phyloP scores from a whole-genome alignment of 1,140 invertebrate genomes.

The Antheraea mylitta region DNA sequence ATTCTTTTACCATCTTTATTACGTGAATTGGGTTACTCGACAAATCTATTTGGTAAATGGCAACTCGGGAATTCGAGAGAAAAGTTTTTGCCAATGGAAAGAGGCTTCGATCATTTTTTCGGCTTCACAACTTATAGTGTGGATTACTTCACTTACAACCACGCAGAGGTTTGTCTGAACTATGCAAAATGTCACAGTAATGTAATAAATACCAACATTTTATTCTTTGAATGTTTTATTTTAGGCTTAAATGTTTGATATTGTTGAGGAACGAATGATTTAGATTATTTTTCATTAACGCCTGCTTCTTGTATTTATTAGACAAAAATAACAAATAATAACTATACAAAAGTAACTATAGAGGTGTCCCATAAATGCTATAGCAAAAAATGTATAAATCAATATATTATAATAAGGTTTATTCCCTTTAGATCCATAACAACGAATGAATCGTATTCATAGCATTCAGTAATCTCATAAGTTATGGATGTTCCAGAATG shows the following conservation, averaged over 20 bases:
- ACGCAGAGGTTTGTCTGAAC: conserved; percentile 66
- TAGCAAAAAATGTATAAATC: neutral
- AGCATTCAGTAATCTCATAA: neutral
- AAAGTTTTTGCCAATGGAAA: conserved; percentile 85
- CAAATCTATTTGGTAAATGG: conserved; percentile 93
- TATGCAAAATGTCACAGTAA: neutral
- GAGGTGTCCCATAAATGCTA: neutral
- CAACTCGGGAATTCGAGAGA: conserved; percentile 86
- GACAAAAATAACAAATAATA: no score
- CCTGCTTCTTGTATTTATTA: no score
- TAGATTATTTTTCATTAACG: no score
- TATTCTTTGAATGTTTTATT: no score
- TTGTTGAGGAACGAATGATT: no score
- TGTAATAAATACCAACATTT: neutral
- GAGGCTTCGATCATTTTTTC: conserved; percentile 90
- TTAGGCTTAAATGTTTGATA: no score
- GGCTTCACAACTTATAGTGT: conserved; percentile 89
- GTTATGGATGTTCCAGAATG: conserved; percentile 28
- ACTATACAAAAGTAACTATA: no score
- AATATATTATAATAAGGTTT: neutral
- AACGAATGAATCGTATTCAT: neutral
- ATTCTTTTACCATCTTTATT: conserved; percentile 86
- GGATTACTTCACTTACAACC: conserved; percentile 87
- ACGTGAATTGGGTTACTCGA: conserved; percentile 86
- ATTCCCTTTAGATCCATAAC: neutral